A percentile compares a stretch with the other conserved stretches of the same genome.
These are phyloP conservation scores for Ips typographus DNA, from an alignment of 1,140 invertebrate species.

Conservation along the genomic window DNA sequence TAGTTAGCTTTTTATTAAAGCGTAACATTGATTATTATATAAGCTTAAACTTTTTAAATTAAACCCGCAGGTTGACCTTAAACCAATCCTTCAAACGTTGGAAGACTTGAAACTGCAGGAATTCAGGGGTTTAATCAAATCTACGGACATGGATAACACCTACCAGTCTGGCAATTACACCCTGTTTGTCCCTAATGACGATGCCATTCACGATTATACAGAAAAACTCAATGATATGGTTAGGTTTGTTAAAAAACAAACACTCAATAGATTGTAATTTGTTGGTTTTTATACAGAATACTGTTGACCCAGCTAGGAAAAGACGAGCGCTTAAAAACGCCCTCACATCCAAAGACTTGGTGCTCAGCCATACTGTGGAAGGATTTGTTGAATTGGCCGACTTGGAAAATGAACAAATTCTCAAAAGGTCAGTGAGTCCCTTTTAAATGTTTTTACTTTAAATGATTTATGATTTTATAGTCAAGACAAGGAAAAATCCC, in stretches of 20 bases:
- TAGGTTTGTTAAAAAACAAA: constrained; percentile 30
- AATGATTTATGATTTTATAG: constrained; percentile 43
- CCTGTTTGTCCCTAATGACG: constrained; percentile 59
- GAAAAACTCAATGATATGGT: constrained; percentile 52
- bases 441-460: constrained; percentile 6
- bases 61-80: constrained; percentile 49
- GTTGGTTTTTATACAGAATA: constrained; percentile 35
- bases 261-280: background rate
- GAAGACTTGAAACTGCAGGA: constrained; percentile 57
- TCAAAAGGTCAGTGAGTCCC: constrained; percentile 11
- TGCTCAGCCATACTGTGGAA: constrained; percentile 53
- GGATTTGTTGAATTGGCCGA: constrained; percentile 55
- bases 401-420: constrained; percentile 43
- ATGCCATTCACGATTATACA: constrained; percentile 56
- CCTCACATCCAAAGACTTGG: constrained; percentile 47
- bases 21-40: no score
- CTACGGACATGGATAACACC: constrained; percentile 52
- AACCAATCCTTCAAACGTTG: constrained; percentile 56
- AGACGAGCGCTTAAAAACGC: constrained; percentile 40
- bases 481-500: constrained; percentile 54
- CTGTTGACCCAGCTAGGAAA: constrained; percentile 41
- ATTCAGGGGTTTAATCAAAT: constrained; percentile 56
- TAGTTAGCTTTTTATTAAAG: background rate
- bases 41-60: no score
- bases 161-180: constrained; percentile 55